Base-by-base conservation (phyloP, 2,888 invertebrate species). In the Atrina japonica region DNA sequence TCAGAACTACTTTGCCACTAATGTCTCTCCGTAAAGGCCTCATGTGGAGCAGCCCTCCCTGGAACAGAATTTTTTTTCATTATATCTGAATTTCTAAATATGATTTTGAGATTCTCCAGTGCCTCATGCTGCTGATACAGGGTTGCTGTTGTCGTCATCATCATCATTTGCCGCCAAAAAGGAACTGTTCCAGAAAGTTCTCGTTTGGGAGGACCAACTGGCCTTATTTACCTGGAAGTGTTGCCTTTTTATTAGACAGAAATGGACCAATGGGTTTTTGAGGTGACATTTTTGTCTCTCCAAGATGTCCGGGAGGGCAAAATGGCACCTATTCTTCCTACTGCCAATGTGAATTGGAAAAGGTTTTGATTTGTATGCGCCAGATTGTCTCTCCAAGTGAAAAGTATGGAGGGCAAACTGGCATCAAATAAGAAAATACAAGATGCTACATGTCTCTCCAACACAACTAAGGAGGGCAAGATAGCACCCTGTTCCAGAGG, bases 381-480 rank as follows among this genome's bases (percentile, higher is more conserved):
- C 77, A 78, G 59, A 65, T 63, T 64, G 71, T 80, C 81, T 81
- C 81, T 81, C 81, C 81, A 60, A 59, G n/a, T 27, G 29, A 43
- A 40, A 29, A 25, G 1, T 47, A 70, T 77, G 80, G 82, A 82
- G 82, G 80, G 80, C 82, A 64, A 77, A 82, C 78, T 80, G 80
- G 80, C 82, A 80, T 55, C n/a, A 53, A 41, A 53, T 25, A 30
- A n/a, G n/a, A 35, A 11, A 35, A 35, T 11, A 11, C 35, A 35
- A 11, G 35, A 41, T 75, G 76, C 82, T 78, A 78, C 82, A 69
- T 78, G 82, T 82, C 82, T 80, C 82, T 82, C 82, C 82, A 69
- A 35, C 5, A 16, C 53, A 60, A 50, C 21, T 56, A 50, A 73
- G 82, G 78, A 78, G 80, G 82, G 77, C 80, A 80, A 80, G 80